These are phyloP conservation scores for Anoplopoma fimbria DNA, from an alignment of 2,113 vertebrate species.

Conservation along the genomic window DNA sequence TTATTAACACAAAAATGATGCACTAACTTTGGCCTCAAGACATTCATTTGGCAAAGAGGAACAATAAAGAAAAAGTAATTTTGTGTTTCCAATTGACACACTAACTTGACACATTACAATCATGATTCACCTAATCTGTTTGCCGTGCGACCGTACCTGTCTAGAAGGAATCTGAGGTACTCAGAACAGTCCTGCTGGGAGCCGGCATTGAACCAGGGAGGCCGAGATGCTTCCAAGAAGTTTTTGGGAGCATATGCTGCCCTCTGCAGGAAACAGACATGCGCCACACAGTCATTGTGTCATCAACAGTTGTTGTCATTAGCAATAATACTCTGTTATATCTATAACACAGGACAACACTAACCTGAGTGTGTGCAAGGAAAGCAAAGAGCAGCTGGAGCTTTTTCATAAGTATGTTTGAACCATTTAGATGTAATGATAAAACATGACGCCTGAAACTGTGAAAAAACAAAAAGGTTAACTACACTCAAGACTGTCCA, in stretches of 20 bases:
- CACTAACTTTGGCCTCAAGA: not conserved
- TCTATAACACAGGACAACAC: slow-evolving; percentile 25
- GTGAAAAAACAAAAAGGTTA: slow-evolving; percentile 2
- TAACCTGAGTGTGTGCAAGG: slow-evolving; percentile 96
- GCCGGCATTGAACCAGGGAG: slow-evolving; percentile 94
- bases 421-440: slow-evolving; percentile 91
- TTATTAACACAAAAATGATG: not conserved
- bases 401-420: slow-evolving; percentile 94
- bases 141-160: slow-evolving; percentile 87
- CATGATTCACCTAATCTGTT: not conserved
- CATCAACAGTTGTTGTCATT: not conserved
- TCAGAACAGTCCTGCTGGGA: slow-evolving; percentile 99
- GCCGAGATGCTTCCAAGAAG: slow-evolving; percentile 95
- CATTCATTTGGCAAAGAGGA: not conserved
- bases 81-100: not conserved
- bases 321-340: not conserved
- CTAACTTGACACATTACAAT: not conserved
- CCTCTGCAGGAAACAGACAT: slow-evolving; percentile 82
- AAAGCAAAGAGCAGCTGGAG: slow-evolving; percentile 98
- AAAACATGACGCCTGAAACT: slow-evolving; percentile 97
- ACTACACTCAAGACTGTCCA: not conserved
- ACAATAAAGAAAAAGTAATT: not conserved
- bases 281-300: not conserved
- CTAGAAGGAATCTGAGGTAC: slow-evolving; percentile 95
- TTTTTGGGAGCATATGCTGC: slow-evolving; percentile 94